Percentiles rank a stretch among this genome's conserved stretches.
phyloP scores from a whole-genome alignment of 2,888 invertebrate genomes.

The Horisme vitalbata region DNA sequence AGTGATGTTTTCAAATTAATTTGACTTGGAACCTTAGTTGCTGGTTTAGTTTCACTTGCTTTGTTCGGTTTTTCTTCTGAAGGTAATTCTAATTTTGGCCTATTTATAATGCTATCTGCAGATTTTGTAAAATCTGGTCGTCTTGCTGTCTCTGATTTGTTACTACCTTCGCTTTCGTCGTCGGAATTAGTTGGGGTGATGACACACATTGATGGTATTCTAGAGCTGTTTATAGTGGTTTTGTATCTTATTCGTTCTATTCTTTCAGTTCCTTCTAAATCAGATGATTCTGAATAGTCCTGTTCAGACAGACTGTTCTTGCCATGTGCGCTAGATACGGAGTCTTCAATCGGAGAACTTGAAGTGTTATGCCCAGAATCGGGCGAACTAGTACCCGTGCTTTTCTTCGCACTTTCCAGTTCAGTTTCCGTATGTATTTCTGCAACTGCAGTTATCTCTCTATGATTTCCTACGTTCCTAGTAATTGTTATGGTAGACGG shows the following conservation, averaged over 20 bases:
- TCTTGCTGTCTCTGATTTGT: slow-evolving; percentile 47
- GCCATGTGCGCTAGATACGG: slow-evolving; percentile 87
- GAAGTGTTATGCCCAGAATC: slow-evolving; percentile 92
- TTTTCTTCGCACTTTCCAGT: slow-evolving; percentile 76
- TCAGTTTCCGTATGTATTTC: slow-evolving; percentile 79
- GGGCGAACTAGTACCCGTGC: slow-evolving; percentile 88
- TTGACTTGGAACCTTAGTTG: slow-evolving; percentile 53
- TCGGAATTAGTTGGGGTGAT: slow-evolving; percentile 94
- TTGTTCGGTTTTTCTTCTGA: slow-evolving; percentile 58
- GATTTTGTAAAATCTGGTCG: slow-evolving; percentile 31
- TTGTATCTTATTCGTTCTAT: slow-evolving; percentile 93
- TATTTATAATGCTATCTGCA: slow-evolving; percentile 39
- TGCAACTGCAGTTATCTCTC: slow-evolving; percentile 84
- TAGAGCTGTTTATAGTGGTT: slow-evolving; percentile 92
- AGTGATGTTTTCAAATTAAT: slow-evolving; percentile 62
- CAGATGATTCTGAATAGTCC: slow-evolving; percentile 93
- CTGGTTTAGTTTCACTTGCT: slow-evolving; percentile 43
- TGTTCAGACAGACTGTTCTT: slow-evolving; percentile 88
- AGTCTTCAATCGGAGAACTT: slow-evolving; percentile 89
- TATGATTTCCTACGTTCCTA: slow-evolving; percentile 64
- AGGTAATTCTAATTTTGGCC: slow-evolving; percentile 72
- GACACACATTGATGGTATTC: slow-evolving; percentile 96
- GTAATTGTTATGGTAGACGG: slow-evolving; percentile 69
- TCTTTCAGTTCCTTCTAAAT: slow-evolving; percentile 93
- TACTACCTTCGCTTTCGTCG: slow-evolving; percentile 87